A percentile compares a stretch with the other conserved stretches of the same genome.
These are phyloP conservation scores for Zonitis immaculata DNA, from an alignment of 2,888 invertebrate genomes.

Conservation along the genomic window DNA sequence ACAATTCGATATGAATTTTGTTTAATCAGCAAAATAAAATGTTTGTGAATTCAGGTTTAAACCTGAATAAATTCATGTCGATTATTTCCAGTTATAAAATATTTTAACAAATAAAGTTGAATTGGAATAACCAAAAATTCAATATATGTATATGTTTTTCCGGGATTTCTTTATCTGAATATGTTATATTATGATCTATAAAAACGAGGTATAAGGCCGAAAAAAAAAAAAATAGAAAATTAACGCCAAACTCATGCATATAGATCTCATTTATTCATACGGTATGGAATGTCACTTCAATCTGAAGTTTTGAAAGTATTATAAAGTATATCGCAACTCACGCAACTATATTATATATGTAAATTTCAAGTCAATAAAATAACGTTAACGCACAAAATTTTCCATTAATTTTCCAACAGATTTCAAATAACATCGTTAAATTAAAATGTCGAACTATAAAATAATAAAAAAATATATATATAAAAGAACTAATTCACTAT, in stretches of 20 bases:
- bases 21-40: not conserved
- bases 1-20: not conserved
- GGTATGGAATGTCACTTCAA: conserved; percentile 1
- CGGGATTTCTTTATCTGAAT: too few species aligned
- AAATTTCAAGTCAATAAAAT: conserved; percentile 16
- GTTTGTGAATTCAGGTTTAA: not conserved
- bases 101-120: not conserved
- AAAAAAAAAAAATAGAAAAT: not conserved
- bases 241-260: not conserved
- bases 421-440: not conserved
- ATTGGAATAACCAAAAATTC: not conserved
- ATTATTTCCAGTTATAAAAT: not conserved
- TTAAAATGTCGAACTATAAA: not conserved
- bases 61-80: not conserved
- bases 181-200: too few species aligned
- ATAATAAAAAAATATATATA: too few species aligned
- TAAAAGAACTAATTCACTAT: not conserved
- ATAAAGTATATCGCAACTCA: conserved; percentile 6
- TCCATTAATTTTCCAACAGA: conserved; percentile 8
- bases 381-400: conserved; percentile 12
- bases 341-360: conserved; percentile 17
- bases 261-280: not conserved
- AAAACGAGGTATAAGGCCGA: too few species aligned
- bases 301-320: conserved; percentile 6
- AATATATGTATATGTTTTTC: too few species aligned